phyloP scores from a whole-genome alignment of 2,888 invertebrate species.

The Teleogryllus oceanicus region DNA sequence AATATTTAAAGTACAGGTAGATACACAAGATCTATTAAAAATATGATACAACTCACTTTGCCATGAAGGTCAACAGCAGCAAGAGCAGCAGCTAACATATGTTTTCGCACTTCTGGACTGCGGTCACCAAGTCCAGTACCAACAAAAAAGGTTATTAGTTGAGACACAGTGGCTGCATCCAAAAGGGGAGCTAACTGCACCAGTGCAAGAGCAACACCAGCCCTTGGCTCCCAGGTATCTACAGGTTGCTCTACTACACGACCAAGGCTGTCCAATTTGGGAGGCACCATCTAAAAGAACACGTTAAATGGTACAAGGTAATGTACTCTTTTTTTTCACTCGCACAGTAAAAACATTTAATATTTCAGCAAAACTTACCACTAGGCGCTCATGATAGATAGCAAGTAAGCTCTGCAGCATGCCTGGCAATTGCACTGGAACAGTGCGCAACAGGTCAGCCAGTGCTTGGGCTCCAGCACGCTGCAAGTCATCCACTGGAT shows the following conservation, averaged over 20 bases:
- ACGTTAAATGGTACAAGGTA: not conserved
- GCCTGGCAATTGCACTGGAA: constrained; percentile 53
- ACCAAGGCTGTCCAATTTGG: constrained; percentile 86
- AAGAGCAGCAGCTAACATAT: constrained; percentile 93
- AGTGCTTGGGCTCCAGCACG: constrained; percentile 78
- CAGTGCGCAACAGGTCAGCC: constrained; percentile 60
- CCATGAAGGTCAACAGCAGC: constrained; percentile 90
- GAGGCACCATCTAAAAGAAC: constrained; percentile 66
- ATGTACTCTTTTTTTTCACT: constrained; percentile 23
- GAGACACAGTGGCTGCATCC: constrained; percentile 63
- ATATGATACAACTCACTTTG: constrained; percentile 56
- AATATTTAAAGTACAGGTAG: no score
- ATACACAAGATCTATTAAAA: no score
- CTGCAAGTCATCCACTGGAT: constrained; percentile 78
- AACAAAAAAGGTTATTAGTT: constrained; percentile 78
- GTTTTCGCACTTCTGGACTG: constrained; percentile 65
- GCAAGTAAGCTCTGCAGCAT: constrained; percentile 65
- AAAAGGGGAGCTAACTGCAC: constrained; percentile 73
- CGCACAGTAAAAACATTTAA: not conserved
- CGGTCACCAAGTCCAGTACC: constrained; percentile 83
- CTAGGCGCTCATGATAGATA: constrained; percentile 72
- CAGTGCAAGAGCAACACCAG: constrained; percentile 83
- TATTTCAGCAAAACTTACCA: constrained; percentile 49
- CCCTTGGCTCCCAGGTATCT: constrained; percentile 87
- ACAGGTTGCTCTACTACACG: constrained; percentile 78